A percentile compares a stretch with the other conserved stretches of the same genome.
phyloP scores from a whole-genome alignment of 2,113 vertebrate species.

The Hemichromis elongatus region DNA sequence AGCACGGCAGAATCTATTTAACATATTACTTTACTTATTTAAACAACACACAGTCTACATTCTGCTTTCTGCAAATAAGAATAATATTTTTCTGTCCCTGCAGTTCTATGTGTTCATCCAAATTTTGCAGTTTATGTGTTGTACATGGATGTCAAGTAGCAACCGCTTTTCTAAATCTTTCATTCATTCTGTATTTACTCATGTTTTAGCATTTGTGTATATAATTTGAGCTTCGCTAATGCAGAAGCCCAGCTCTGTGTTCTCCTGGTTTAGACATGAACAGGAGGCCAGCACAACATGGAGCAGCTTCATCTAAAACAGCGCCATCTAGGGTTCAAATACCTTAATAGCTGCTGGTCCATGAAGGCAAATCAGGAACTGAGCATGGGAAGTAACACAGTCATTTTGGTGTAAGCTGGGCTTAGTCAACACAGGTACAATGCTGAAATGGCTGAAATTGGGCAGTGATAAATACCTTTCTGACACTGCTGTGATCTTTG shows the following conservation, averaged over 20 bases:
- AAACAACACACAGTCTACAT: not conserved
- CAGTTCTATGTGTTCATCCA: not conserved
- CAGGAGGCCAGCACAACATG: not conserved
- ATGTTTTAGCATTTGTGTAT: not conserved
- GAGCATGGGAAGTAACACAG: not conserved
- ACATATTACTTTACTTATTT: not conserved
- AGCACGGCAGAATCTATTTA: not conserved
- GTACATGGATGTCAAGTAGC: not conserved
- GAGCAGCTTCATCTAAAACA: conserved; percentile 16
- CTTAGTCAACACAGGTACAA: not conserved
- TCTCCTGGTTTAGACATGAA: not conserved
- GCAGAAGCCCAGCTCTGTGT: not conserved
- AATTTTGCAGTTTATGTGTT: not conserved
- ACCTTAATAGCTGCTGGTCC: not conserved
- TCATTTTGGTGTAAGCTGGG: not conserved
- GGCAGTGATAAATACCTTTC: not conserved
- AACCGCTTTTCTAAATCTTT: not conserved
- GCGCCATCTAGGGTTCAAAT: conserved; percentile 59
- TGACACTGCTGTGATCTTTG: not conserved
- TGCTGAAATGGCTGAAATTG: not conserved
- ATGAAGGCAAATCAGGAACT: not conserved
- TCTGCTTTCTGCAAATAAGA: not conserved
- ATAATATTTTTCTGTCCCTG: not conserved
- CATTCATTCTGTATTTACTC: not conserved
- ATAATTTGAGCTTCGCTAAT: not conserved